Base-by-base conservation (phyloP, 1,140 invertebrate species). In the Mylabris phalerata region DNA sequence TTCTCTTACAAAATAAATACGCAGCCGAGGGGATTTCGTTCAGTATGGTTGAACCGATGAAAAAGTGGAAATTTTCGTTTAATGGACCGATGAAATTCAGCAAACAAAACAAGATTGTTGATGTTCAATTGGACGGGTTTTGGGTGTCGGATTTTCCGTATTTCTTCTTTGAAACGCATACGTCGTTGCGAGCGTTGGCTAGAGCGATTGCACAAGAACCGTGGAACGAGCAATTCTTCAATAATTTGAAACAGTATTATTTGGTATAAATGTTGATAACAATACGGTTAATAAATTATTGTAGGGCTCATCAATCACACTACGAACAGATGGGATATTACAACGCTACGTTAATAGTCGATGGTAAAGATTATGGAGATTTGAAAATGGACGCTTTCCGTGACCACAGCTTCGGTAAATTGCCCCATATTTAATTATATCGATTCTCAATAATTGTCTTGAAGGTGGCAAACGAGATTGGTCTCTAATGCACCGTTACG, bases 251-350 rank as follows among this genome's bases (percentile, higher is more conserved):
- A 76, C 77, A 76, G 82, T 82, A 75, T 50, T 56, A 57, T 49
- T 48, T 44, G 24, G 48, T 27, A 50, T 40, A 32, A 4, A n/a
- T 60, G 24, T 44, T 32, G 27, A 6, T 49, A 46, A 32, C 10
- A 50, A 40, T 19, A 43, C 40, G 50, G 32, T 10, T 40, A 54
- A 25, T 43, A n/a, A 46, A 45, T 38, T 13, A 63, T 73, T 40
- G 3, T 69, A 86, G 84, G 11, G 80, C 82, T 19, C 86, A 88
- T 68, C 86, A 89, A 68, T 83, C 81, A 1, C 86, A 88, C 67
- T 88, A 88, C 71, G 87, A 89, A 68, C 87, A 89, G 72, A 84
- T 85, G 71, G 84, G 84, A 6, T 71, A 68, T 7, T 62, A 84
- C 56, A 77, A 75, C 47, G 83, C 79, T 45, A 78, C 75, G 13